Conservation (phyloP, 2,113 vertebrate species). For the Mirounga angustirostris region DNA sequence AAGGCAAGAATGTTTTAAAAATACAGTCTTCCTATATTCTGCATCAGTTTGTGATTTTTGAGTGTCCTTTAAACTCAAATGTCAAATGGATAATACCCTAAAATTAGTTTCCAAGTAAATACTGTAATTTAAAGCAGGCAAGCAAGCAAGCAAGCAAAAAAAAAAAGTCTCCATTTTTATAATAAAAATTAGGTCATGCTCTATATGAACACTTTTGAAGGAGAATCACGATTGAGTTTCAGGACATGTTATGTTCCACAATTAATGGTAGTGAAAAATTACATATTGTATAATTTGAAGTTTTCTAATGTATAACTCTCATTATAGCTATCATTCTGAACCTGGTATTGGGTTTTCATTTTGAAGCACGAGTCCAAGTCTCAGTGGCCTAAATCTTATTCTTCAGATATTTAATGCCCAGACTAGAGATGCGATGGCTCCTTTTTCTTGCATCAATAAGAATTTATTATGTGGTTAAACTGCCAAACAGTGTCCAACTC, state of each 20-base stretch:
- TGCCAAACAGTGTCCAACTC: background rate
- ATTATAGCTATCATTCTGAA: slow-evolving; percentile 63
- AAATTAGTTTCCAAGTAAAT: slow-evolving; percentile 67
- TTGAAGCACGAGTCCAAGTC: slow-evolving; percentile 49
- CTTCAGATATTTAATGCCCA: slow-evolving; percentile 53
- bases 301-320: slow-evolving; percentile 46
- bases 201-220: slow-evolving; percentile 63
- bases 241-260: slow-evolving; percentile 60
- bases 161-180: slow-evolving; percentile 41
- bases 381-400: slow-evolving; percentile 63
- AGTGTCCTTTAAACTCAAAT: slow-evolving; percentile 64
- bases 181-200: slow-evolving; percentile 70
- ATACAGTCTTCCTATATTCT: background rate
- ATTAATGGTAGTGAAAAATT: slow-evolving; percentile 60
- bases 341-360: slow-evolving; percentile 44
- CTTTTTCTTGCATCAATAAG: slow-evolving; percentile 37
- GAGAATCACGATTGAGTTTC: slow-evolving; percentile 35
- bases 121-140: slow-evolving; percentile 71
- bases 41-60: slow-evolving; percentile 41
- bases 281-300: slow-evolving; percentile 58
- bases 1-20: slow-evolving; percentile 29
- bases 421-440: slow-evolving; percentile 28
- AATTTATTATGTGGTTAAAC: slow-evolving; percentile 62
- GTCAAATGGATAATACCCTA: slow-evolving; percentile 61
- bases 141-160: background rate